These are phyloP conservation scores for Eulemur coronatus DNA, from an alignment of 2,797 vertebrate genomes.

Conservation along the genomic window DNA sequence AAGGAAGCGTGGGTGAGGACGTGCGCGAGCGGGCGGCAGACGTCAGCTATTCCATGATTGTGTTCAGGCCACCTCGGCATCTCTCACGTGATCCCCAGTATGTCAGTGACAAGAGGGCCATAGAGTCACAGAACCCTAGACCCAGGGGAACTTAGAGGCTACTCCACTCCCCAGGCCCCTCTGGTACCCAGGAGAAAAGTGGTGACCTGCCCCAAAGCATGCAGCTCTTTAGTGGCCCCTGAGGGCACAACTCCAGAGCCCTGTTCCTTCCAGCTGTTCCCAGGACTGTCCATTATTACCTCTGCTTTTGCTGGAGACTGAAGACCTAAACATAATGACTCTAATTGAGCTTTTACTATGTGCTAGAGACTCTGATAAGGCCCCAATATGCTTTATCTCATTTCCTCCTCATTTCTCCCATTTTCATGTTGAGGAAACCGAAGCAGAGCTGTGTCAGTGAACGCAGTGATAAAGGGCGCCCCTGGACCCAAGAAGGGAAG, in stretches of 20 bases:
- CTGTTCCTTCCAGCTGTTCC: background rate
- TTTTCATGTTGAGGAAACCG: constrained; percentile 12
- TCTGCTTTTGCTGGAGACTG: background rate
- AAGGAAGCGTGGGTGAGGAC: background rate
- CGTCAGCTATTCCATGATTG: background rate
- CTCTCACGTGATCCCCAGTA: background rate
- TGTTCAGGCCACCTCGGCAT: background rate
- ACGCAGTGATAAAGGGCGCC: background rate
- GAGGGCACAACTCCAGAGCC: background rate
- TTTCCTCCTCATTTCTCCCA: background rate
- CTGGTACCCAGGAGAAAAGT: background rate
- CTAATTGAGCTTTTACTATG: background rate
- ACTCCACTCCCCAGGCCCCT: background rate
- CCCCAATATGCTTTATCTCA: background rate
- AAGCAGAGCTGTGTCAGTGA: background rate
- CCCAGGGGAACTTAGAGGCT: background rate
- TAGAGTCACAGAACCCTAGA: background rate
- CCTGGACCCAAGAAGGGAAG: background rate
- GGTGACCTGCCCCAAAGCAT: background rate
- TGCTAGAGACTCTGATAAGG: background rate
- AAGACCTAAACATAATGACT: background rate
- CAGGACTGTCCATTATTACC: background rate
- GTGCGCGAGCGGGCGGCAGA: too few species aligned
- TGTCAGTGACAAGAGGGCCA: background rate
- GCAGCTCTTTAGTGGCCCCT: background rate